phyloP scores from a whole-genome alignment of 1,140 invertebrate genomes.

The Ylistrum balloti region DNA sequence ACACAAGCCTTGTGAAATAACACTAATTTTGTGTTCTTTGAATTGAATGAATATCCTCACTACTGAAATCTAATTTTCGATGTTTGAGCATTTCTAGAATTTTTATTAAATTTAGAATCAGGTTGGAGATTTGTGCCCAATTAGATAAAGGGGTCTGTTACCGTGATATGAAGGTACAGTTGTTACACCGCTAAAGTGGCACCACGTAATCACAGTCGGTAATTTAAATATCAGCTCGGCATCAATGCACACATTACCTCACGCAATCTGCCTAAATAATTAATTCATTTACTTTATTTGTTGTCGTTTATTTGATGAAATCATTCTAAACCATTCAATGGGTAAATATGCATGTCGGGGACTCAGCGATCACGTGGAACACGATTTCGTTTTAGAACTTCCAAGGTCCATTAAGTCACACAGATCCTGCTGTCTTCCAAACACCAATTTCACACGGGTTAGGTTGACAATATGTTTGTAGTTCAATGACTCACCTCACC shows the following conservation, averaged over 20 bases:
- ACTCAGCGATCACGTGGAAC: background rate
- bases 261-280: constrained; percentile 2
- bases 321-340: background rate
- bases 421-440: no score
- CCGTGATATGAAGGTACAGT: background rate
- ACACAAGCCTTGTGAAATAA: background rate
- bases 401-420: background rate
- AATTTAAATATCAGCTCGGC: background rate
- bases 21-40: background rate
- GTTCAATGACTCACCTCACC: no score
- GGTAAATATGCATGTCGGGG: background rate
- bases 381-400: background rate
- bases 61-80: constrained; percentile 28
- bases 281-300: background rate
- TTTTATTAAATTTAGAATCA: constrained; percentile 30
- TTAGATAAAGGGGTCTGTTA: background rate
- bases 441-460: no score
- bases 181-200: background rate
- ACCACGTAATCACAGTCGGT: background rate
- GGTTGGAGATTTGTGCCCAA: constrained; percentile 26
- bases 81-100: constrained; percentile 28
- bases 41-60: constrained; percentile 9
- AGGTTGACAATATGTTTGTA: no score
- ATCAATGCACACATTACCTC: background rate
- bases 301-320: background rate